Base-by-base conservation (phyloP, 2,797 vertebrate genomes). In the Spea hammondii region DNA sequence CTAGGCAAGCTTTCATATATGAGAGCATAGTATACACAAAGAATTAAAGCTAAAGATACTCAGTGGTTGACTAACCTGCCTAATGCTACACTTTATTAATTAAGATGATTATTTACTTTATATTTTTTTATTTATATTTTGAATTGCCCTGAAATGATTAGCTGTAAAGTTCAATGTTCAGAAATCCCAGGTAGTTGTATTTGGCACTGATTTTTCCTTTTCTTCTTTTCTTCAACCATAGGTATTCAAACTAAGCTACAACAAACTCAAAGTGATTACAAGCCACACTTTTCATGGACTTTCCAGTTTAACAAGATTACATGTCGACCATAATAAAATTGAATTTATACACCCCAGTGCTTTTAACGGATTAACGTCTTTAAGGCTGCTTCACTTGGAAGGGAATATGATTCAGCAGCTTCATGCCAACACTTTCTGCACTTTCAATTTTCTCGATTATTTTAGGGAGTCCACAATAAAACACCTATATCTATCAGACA, bases 181-280 rank as follows among this genome's bases (percentile, higher is more conserved):
- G 32, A 32, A 32, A 32, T 3, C 3, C 32, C 32, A 32, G 32
- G 32, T 32, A 7, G 7, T 59, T 67, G 12, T 47, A 13, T 67
- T 67, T 67, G 6, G 3, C 45, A 67, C 47, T 53, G 13, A 5
- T 51, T 62, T 47, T 59, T n/a, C 45, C 45, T 65, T n/a, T 79
- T 65, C 55, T 70, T 75, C 53, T 54, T 14, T 12, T 12, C 5
- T 71, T 32, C 32, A 1, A 32, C 5, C 6, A 50, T n/a, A 98
- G 96, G 95, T 97, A 83, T 88, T 99, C 86, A 98, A 98, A 87
- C 89, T 97, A 69, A 99, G 96, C 89, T 99, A 96, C 89, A 99
- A 99, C 86, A 95, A 97, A 77, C 83, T 99, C 65, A 91, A 87
- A 7, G 88, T 91, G 72, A 82, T 99, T 81, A 90, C 83, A 51